Base-by-base conservation (phyloP, 2,888 invertebrate species). In the Thereva nobilitata region DNA sequence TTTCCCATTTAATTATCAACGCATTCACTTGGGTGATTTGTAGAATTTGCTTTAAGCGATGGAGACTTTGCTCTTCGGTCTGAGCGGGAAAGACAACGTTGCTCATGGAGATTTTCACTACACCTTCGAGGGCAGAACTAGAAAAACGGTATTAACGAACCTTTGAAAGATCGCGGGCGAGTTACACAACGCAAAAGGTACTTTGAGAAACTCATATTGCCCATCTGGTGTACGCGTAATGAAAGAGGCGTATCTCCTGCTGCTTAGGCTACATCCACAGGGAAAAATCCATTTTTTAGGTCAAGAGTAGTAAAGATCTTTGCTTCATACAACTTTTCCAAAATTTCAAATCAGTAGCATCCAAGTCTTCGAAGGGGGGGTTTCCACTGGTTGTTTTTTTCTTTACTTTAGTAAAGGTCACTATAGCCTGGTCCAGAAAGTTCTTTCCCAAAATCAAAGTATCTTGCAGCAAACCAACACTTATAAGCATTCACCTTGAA, bases 1-100 rank as follows among this genome's bases (percentile, higher is more conserved):
- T 71, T 34, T 66, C 64, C 68, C 70, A 71, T 7, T 70, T 72
- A 5, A 72, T 70, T 4, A 23, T 23, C n/a, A 73, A 44, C 2
- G 69, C 70, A 6, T 52, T 64, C 35, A 66, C 63, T 8, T 59
- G 63, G 4, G 71, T 71, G 4, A 63, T 57, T n/a, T 23, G 42
- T 8, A 72, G 23, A 1, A 65, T 66, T 23, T 64, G 59, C 40
- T 66, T 63, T 9, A 72, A 38, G 12, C 67, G 45, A n/a, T 56
- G 44, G 3, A 56, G 8, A 23, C 23, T 41, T 35, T 56, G 44
- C 44, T 34, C 34, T 12, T 35, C 38, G 49, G 35, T 35, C 4
- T 47, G 9, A 12, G 65, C 65, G 2, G n/a, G 41, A n/a, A 66
- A 52, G 4, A 67, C 45, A 1, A 61, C 5, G n/a, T n/a, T n/a